Evolutionary conservation across 2,113 vertebrate genomes (phyloP), one percentile per base, ranked within the genome.

Genomic region (Barbus barbus): DNA sequence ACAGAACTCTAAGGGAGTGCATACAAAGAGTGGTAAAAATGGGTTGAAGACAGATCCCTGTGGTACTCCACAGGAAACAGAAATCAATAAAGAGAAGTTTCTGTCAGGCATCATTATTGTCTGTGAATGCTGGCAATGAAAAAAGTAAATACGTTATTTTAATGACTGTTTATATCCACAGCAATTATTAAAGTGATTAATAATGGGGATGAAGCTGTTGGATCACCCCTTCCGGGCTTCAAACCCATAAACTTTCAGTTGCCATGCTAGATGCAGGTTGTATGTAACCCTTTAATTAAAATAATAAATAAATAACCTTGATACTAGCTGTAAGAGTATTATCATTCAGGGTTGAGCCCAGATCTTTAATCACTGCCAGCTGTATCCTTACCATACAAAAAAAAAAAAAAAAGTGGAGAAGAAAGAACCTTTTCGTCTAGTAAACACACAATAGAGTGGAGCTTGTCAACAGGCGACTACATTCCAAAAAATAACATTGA

Each of bases 31-130:
- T n/a, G 36, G 20, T 41, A n/a, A 41, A 69, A 69, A 67, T 20
- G 31, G 16, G 26, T 2, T 63, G 5, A 63, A 67, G 63, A 36
- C 26, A 63, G 61, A 63, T 31, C 7, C 65, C 65, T 69, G 31
- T 69, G 18, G 18, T 69, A 69, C 65, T 69, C 65, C 16, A 22
- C 33, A 22, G 5, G 22, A 41, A 72, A 72, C 36, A 72, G 20
- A 72, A 72, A 72, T 72, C 69, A 44, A 44, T 72, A 72, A 44
- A 72, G 69, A 44, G 22, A 24, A 14, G 11, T 44, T 72, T n/a
- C 9, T 2, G 5, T 41, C 69, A 72, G 36, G 5, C 36, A 72
- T 72, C 36, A 72, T 72, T 72, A 72, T 41, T 41, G 69, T 72
- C 36, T 24, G 22, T 24, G 36, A 72, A 72, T 41, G 22, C 20